Evolutionary conservation across 2,113 vertebrate species (phyloP).

Genomic region (Pollachius pollachius): DNA sequence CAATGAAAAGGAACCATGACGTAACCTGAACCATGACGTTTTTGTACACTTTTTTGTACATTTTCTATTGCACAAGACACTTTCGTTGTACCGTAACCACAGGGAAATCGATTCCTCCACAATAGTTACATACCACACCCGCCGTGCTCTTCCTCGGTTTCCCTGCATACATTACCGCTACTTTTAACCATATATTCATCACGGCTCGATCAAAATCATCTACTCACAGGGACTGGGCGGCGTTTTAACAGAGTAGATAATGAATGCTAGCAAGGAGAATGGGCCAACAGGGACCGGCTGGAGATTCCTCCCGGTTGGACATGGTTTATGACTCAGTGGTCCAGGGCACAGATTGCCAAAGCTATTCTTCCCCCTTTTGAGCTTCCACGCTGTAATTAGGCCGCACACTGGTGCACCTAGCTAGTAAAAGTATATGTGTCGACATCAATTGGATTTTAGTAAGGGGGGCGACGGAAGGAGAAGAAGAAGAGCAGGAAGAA

Average conservation of each 20-base stretch:
- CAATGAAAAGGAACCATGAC: constrained; percentile 42
- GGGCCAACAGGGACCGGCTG: constrained; percentile 2
- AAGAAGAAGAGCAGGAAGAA: constrained; percentile 6
- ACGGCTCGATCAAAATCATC: too few relatives aligned
- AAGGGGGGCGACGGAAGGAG: constrained; percentile 20
- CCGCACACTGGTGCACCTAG: constrained; percentile 30
- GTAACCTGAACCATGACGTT: background rate
- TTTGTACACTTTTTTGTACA: too few relatives aligned
- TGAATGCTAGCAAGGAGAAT: constrained; percentile 14
- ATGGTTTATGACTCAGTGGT: constrained; percentile 31
- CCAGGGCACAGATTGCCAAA: constrained; percentile 30
- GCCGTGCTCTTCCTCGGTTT: too few relatives aligned
- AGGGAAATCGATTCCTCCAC: too few relatives aligned
- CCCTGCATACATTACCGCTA: too few relatives aligned
- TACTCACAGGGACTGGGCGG: too few relatives aligned
- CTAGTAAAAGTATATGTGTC: constrained; percentile 18
- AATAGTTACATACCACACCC: too few relatives aligned
- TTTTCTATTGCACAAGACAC: too few relatives aligned
- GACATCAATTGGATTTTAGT: constrained; percentile 13
- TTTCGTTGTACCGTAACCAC: too few relatives aligned
- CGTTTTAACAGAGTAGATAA: too few relatives aligned
- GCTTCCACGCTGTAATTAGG: constrained; percentile 38
- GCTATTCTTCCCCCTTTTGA: constrained; percentile 34
- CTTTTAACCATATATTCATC: too few relatives aligned
- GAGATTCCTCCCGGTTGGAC: constrained; percentile 23